Evolutionary conservation across 2,113 vertebrate genomes (phyloP).

Genomic region (Ellobius talpinus): DNA sequence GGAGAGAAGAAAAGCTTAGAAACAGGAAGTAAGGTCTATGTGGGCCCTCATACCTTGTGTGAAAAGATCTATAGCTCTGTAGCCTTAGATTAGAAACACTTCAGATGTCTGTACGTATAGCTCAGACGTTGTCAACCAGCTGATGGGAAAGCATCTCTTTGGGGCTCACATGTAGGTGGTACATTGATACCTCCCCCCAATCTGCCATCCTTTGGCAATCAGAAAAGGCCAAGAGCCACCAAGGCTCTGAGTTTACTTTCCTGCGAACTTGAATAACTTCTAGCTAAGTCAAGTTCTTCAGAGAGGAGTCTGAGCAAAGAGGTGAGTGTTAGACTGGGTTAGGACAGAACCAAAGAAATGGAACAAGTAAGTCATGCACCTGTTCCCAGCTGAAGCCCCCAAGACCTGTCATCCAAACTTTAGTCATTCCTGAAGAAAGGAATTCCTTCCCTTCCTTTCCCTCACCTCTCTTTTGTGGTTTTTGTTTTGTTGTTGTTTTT

Average conservation of each 20-base stretch:
- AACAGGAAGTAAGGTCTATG: background rate
- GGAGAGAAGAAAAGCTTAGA: background rate
- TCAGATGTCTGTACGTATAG: background rate
- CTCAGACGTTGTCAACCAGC: background rate
- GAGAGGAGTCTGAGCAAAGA: background rate
- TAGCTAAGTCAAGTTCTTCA: background rate
- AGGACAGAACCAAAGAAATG: background rate
- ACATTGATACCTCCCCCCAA: background rate
- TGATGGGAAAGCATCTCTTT: background rate
- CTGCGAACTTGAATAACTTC: slow-evolving; percentile 10
- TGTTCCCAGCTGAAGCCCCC: background rate
- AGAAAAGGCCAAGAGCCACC: background rate
- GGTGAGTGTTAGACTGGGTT: background rate
- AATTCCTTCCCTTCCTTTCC: background rate
- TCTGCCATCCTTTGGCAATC: background rate
- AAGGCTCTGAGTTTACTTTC: slow-evolving; percentile 12
- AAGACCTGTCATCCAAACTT: slow-evolving; percentile 19
- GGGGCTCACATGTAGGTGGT: background rate
- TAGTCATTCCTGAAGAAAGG: background rate
- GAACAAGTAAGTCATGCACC: background rate
- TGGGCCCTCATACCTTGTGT: background rate
- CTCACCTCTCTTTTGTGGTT: background rate
- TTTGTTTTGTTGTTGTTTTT: background rate
- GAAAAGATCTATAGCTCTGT: background rate
- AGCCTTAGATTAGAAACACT: slow-evolving; percentile 20